A percentile compares a stretch with the other conserved stretches of the same genome.
Conservation (phyloP, 2,888 invertebrate species). For the Drosophila koepferae region DNA sequence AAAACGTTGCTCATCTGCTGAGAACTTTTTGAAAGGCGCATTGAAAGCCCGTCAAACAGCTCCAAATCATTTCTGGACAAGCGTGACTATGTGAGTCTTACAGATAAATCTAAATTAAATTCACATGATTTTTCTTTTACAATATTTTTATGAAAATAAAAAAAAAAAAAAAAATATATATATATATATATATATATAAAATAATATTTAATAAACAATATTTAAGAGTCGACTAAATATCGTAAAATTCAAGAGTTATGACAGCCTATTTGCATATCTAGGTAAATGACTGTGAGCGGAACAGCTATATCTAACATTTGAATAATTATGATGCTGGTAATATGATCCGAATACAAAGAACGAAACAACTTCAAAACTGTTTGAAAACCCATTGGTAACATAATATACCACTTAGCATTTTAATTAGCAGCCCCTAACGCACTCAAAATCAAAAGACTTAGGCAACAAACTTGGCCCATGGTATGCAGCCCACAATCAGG, state of each 20-base stretch:
- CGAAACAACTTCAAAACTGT: background rate
- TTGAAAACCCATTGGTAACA: background rate
- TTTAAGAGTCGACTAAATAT: background rate
- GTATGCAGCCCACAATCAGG: constrained; percentile 1
- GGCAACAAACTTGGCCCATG: constrained; percentile 15
- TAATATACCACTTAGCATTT: background rate
- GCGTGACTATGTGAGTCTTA: constrained; percentile 49
- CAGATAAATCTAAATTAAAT: constrained; percentile 20
- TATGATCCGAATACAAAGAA: background rate
- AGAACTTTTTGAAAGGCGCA: constrained; percentile 47
- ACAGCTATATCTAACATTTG: background rate
- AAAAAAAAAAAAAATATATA: too few species aligned
- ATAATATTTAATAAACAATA: background rate
- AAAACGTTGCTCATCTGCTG: constrained; percentile 21
- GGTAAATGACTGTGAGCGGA: background rate
- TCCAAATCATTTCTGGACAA: constrained; percentile 50
- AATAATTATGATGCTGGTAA: background rate
- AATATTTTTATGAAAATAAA: background rate
- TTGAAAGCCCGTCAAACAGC: constrained; percentile 2
- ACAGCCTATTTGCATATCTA: background rate
- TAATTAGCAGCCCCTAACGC: background rate
- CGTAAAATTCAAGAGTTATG: background rate
- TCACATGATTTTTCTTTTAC: background rate
- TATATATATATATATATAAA: background rate
- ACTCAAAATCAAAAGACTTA: constrained; percentile 19